Percentiles rank a stretch among this genome's conserved stretches.
Evolutionary conservation across 2,113 vertebrate species (phyloP).

Genomic region (Rhinichthys klamathensis): DNA sequence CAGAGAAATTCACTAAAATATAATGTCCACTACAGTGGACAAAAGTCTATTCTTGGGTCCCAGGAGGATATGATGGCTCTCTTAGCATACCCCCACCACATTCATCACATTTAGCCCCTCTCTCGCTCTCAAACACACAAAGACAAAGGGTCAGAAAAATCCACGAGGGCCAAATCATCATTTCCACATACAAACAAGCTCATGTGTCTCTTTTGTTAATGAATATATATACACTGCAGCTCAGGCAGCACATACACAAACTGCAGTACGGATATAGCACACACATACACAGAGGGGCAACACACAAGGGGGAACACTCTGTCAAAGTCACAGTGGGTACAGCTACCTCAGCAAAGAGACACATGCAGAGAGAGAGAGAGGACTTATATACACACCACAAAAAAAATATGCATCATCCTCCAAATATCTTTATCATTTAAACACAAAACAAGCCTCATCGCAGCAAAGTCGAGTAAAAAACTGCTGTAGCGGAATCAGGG

Average conservation of each 20-base stretch:
- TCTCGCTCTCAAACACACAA: neutral
- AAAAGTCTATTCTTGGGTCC: no score
- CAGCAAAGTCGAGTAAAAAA: neutral
- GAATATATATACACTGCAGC: conserved; percentile 2
- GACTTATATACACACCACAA: neutral
- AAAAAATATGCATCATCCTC: neutral
- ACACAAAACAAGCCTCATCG: neutral
- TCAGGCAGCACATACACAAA: conserved; percentile 35
- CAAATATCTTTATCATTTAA: neutral
- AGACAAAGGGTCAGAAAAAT: conserved; percentile 9
- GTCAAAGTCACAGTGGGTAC: conserved; percentile 81
- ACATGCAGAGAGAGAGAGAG: conserved; percentile 27
- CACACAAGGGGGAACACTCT: conserved; percentile 69
- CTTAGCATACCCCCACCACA: conserved; percentile 1
- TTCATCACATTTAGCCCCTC: neutral
- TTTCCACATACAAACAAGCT: conserved; percentile 36
- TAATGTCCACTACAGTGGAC: no score
- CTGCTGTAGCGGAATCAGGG: neutral
- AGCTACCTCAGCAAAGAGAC: conserved; percentile 77
- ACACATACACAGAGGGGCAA: conserved; percentile 50
- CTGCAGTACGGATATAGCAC: conserved; percentile 39
- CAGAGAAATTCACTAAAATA: no score
- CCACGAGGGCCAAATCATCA: neutral
- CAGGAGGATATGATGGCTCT: neutral
- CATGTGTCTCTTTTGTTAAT: neutral